Evolutionary conservation across 2,113 vertebrate genomes (phyloP), one percentile per base, ranked within the genome.

Genomic region (Epinephelus lanceolatus): DNA sequence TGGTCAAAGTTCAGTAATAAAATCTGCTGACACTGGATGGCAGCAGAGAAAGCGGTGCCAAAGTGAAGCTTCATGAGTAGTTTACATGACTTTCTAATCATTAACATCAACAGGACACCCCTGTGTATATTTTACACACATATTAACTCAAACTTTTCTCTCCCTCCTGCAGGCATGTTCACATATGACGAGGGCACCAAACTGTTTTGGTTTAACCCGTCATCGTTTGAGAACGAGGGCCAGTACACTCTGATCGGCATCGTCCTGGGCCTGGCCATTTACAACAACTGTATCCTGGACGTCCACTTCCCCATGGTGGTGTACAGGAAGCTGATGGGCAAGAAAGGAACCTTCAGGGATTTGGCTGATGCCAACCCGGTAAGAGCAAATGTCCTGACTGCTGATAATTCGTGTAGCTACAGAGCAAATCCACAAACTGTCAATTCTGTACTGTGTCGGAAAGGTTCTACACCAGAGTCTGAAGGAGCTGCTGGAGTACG

Each of bases 251-350:
- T 99, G 88, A 99, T 99, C 61, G 98, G 98, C 93, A 99, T 99
- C 70, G 98, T 99, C 0, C 95, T 99, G 42, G 98, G 98, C 12
- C 94, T 99, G 86, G 98, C 98, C 77, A 99, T 99, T 94, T 99
- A 99, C 85, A 99, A 99, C 93, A 99, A 99, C 94, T 99, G 98
- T 76, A 99, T 99, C 85, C 95, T 99, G 94, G 98, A 99, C 53
- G 97, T 99, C 25, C 98, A 99, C 93, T 99, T 99, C 81, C 98
- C 98, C 85, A 99, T 99, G 98, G 98, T 99, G 87, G 97, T 99
- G 78, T 99, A 99, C 96, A 96, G 98, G 92, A 99, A 99, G 86
- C 92, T 99, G 19, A 98, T 99, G 98, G 98, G 98, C 83, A 99
- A 99, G 95, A 99, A 98, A 94, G 98, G 98, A 93, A 99, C 98